Evolutionary conservation across 2,888 invertebrate genomes (phyloP).

Genomic region (Diploptera punctata): DNA sequence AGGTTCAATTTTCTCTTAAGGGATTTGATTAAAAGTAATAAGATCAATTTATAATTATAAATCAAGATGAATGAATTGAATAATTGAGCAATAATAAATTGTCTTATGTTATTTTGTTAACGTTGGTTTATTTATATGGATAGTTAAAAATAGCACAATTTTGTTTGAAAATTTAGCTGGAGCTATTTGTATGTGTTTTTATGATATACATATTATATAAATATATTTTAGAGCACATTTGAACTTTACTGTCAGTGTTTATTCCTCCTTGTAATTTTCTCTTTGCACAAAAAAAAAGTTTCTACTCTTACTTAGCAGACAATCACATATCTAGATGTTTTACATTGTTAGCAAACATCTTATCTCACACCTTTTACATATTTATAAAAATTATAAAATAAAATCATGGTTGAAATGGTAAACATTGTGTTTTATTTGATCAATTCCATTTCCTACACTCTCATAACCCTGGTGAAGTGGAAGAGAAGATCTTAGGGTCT

Average conservation of each 20-base stretch:
- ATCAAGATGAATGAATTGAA: no score
- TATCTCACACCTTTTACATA: constrained; percentile 21
- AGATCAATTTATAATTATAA: no score
- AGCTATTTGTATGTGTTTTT: constrained; percentile 10
- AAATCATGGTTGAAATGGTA: neutral
- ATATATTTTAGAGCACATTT: constrained; percentile 6
- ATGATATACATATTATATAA: constrained; percentile 1
- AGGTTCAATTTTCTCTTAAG: no score
- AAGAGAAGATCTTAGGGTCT: no score
- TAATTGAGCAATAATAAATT: no score
- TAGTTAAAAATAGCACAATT: neutral
- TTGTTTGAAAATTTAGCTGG: neutral
- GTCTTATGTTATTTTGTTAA: no score
- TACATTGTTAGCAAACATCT: constrained; percentile 6
- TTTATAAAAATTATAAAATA: constrained; percentile 18
- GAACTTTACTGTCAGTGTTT: neutral
- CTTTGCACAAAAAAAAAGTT: constrained; percentile 15
- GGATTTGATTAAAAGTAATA: no score
- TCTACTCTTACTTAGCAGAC: constrained; percentile 14
- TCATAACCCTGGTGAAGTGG: no score
- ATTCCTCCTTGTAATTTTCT: neutral
- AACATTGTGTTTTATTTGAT: neutral
- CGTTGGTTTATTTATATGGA: no score
- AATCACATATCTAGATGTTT: constrained; percentile 11
- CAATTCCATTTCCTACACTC: no score